Evolutionary conservation across 2,888 invertebrate genomes (phyloP), one percentile per base, ranked within the genome.

Genomic region (Cylindroiulus punctatus): DNA sequence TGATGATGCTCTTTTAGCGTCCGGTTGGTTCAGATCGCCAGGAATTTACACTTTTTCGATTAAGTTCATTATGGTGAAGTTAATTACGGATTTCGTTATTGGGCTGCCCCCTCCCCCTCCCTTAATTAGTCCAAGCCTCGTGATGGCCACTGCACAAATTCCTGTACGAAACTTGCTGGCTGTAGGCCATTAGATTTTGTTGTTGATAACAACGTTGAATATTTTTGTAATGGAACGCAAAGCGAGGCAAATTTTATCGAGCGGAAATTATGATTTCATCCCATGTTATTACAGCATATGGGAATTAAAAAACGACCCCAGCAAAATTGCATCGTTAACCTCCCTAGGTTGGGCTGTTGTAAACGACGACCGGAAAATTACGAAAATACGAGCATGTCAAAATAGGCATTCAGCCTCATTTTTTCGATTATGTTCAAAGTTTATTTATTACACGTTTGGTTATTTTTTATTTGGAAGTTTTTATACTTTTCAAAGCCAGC

Each of bases 121-220:
- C 57, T 57, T 57, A 19, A n/a, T 57, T 57, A 57, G 57, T 22
- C 8, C 19, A n/a, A 22, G 22, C 22, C 57, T 22, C 57, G 57
- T 57, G 22, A 57, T 57, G 57, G 57, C 22, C 57, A 57, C 57
- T 22, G 22, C 22, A 22, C 57, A 22, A 57, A 57, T 57, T 57
- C 57, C 57, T 57, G 22, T n/a, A 8, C 22, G 57, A 57, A 57
- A 22, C n/a, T n/a, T 4, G 57, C 22, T 57, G 57, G 57, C n/a
- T 57, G 57, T 57, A 57, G 57, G 57, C 57, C 57, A 57, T 57
- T 57, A 57, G 57, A 57, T 57, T 57, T 57, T 57, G 57, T 57
- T 57, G 57, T 57, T n/a, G 57, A 57, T 57, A 57, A 57, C 57
- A 57, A 57, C 57, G 57, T 57, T 57, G 57, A 57, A 57, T 57